Evolutionary conservation across 1,140 invertebrate genomes (phyloP).

Genomic region (Pseudomyrmex gracilis): DNA sequence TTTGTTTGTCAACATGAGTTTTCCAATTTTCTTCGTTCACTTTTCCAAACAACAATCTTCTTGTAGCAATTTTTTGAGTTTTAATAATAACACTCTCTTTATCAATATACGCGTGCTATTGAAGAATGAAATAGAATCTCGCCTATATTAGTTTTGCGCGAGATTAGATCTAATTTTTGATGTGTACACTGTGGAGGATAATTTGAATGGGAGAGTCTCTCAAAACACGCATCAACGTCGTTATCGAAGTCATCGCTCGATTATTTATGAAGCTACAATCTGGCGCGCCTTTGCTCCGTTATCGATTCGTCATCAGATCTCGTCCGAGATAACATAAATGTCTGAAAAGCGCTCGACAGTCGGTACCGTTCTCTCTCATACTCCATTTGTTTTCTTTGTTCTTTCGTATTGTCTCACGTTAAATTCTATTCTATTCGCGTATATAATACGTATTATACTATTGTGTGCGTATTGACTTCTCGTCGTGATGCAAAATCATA

Average conservation of each 20-base stretch:
- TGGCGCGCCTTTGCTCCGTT: background rate
- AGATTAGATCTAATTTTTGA: background rate
- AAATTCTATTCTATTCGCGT: background rate
- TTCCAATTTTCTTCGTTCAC: too few species aligned
- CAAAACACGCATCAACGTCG: slow-evolving; percentile 23
- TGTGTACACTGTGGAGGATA: background rate
- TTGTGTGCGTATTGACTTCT: background rate
- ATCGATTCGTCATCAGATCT: slow-evolving; percentile 16
- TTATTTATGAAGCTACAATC: slow-evolving; percentile 8
- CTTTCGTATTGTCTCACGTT: background rate
- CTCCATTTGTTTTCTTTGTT: background rate
- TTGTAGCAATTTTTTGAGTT: too few species aligned
- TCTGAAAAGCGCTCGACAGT: background rate
- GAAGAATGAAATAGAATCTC: background rate
- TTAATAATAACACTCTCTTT: too few species aligned
- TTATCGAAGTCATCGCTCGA: slow-evolving; percentile 33
- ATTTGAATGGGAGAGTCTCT: background rate
- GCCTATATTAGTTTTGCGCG: background rate
- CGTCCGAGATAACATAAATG: background rate
- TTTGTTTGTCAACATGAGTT: background rate
- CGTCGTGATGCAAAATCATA: too few species aligned
- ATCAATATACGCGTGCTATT: background rate
- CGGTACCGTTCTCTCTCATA: background rate
- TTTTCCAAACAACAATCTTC: too few species aligned
- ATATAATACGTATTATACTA: slow-evolving; percentile 5